Evolutionary conservation across 2,113 vertebrate genomes (phyloP).

Genomic region (Porphyrio hochstetteri): DNA sequence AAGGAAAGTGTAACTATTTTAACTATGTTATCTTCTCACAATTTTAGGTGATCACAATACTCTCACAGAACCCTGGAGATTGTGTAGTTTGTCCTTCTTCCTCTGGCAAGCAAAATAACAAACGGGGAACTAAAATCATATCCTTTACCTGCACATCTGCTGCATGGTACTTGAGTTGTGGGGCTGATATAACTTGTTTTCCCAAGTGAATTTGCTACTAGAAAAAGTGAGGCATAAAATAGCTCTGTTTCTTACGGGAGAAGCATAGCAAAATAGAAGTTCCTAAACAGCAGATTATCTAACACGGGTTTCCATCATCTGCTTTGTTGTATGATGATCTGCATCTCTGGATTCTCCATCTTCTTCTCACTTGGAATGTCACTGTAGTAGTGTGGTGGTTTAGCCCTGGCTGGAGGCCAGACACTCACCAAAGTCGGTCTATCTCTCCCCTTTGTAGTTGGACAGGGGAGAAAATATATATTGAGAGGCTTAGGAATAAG

Average conservation of each 20-base stretch:
- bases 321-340: not conserved
- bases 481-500: too few relatives aligned
- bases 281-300: not conserved
- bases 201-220: not conserved
- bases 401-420: too few relatives aligned
- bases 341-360: not conserved
- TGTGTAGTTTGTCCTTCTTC: not conserved
- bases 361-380: not conserved
- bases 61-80: not conserved
- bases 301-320: not conserved
- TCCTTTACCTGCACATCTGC: not conserved
- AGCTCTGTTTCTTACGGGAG: not conserved
- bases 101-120: not conserved
- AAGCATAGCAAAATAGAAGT: not conserved
- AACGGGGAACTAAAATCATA: not conserved
- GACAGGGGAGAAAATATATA: too few relatives aligned
- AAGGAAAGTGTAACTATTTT: not conserved
- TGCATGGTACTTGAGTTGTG: not conserved
- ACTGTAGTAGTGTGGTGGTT: not conserved
- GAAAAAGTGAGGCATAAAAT: not conserved
- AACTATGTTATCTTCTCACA: not conserved
- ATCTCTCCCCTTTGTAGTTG: too few relatives aligned
- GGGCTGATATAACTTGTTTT: not conserved
- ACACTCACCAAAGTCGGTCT: too few relatives aligned
- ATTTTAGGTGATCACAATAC: not conserved